Base-by-base conservation (phyloP, 2,797 vertebrate species). In the Pagetopsis macropterus region DNA sequence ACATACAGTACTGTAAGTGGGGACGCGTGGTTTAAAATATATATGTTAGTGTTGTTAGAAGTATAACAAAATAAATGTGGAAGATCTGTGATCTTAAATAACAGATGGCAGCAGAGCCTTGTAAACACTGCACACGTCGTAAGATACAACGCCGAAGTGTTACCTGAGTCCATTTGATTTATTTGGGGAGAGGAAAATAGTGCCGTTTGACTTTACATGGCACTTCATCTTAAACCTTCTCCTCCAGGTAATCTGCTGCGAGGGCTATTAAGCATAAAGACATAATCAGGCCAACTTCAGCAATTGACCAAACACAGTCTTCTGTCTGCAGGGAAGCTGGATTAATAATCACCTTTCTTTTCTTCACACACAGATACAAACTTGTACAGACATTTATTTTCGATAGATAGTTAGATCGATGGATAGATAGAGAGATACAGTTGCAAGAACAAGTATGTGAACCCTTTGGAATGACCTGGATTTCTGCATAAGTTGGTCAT, bases 131-230 rank as follows among this genome's bases (percentile, higher is more conserved):
- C 37, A 50, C 40, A 56, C 46, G 65, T 50, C 56, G n/a, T 14
- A 45, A 16, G 46, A 37, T 52, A 12, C 52, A 27, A 15, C 27
- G 9, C 57, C 48, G 33, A 52, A 41, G 52, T 11, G n/a, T 68
- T 70, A 31, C 40, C 72, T 66, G 27, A 56, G 67, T 74, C 50
- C 27, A 0, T 65, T 11, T 82, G 74, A 87, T 80, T 78, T 75
- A 80, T 84, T 70, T 64, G 40, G 37, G 33, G 14, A 10, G 66
- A 0, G 12, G 40, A 59, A 67, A 76, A 62, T 50, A 17, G 49
- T 51, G 45, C 68, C 10, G 13, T 77, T 78, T 84, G 75, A 85
- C 67, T 81, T 70, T 72, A 78, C 79, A 79, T 79, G 77, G 68
- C 43, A 55, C 70, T 81, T 64, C 79, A 84, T 85, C 76, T 77